Percentiles rank a stretch among this genome's conserved stretches.
These are phyloP conservation scores for Drosophila subobscura DNA, from an alignment of 1,140 invertebrate genomes.

Conservation along the genomic window DNA sequence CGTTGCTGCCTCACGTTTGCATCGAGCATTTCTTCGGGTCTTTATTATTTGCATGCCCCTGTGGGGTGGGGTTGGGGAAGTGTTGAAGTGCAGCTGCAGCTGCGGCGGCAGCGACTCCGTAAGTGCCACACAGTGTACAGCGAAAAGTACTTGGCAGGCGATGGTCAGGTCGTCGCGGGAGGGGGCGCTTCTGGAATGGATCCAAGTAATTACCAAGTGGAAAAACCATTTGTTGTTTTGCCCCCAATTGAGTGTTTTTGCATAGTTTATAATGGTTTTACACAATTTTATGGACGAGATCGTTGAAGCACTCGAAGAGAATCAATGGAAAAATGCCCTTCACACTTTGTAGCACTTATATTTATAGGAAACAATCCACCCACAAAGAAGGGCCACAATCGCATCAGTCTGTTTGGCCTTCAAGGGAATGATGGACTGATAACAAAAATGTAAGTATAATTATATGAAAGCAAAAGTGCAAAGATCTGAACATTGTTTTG, in stretches of 20 bases:
- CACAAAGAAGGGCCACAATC: too few relatives aligned
- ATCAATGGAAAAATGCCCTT: too few relatives aligned
- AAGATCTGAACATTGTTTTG: too few relatives aligned
- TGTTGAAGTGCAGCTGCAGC: slow-evolving; percentile 54
- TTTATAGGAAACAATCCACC: too few relatives aligned
- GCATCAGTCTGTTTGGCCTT: too few relatives aligned
- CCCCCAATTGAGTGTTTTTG: slow-evolving; percentile 33
- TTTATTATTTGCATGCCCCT: slow-evolving; percentile 53
- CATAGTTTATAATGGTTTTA: slow-evolving; percentile 44
- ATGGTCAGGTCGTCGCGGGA: neutral
- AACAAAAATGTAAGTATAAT: too few relatives aligned
- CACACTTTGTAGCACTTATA: too few relatives aligned
- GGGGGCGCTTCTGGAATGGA: slow-evolving; percentile 40
- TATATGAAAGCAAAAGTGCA: too few relatives aligned
- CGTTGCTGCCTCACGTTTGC: neutral
- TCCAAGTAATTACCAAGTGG: slow-evolving; percentile 48
- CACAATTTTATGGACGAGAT: slow-evolving; percentile 25
- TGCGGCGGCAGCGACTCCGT: slow-evolving; percentile 23
- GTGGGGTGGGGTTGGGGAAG: slow-evolving; percentile 4
- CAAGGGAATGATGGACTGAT: too few relatives aligned
- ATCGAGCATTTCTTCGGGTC: slow-evolving; percentile 8
- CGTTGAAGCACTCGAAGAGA: slow-evolving; percentile 10
- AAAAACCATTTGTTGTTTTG: slow-evolving; percentile 3
- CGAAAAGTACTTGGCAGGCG: too few relatives aligned
- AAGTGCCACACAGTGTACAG: slow-evolving; percentile 8